Conservation (phyloP, 1,140 invertebrate genomes). For the Phymorhynchus buccinoides region DNA sequence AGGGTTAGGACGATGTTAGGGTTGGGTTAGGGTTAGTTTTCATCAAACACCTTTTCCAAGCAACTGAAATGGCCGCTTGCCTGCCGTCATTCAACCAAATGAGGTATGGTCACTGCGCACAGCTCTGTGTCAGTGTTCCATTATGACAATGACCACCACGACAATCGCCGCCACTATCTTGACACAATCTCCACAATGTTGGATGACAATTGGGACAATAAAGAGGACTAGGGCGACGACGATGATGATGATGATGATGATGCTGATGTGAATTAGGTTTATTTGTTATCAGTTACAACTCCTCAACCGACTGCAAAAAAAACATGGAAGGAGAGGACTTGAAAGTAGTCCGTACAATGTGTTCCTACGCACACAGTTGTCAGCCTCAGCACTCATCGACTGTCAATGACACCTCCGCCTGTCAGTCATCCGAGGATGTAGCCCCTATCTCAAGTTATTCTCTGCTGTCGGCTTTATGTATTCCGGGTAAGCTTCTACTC, state of each 20-base stretch:
- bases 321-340: not conserved
- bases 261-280: not conserved
- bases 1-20: too few species aligned
- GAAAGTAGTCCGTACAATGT: not conserved
- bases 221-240: too few species aligned
- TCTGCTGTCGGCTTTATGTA: conserved; percentile 4
- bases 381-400: not conserved
- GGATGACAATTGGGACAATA: not conserved
- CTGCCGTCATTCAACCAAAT: too few species aligned
- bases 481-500: not conserved
- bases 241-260: not conserved
- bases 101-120: too few species aligned
- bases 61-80: too few species aligned
- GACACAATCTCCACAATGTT: too few species aligned
- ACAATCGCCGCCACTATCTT: not conserved
- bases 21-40: too few species aligned
- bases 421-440: not conserved
- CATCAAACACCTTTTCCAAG: too few species aligned
- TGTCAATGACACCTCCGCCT: not conserved
- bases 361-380: conserved; percentile 7
- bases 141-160: not conserved
- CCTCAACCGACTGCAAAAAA: conserved; percentile 7
- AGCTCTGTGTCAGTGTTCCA: not conserved
- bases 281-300: conserved; percentile 6
- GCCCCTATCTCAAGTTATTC: not conserved